Evolutionary conservation across 2,113 vertebrate species (phyloP).

Genomic region (Neotoma lepida): DNA sequence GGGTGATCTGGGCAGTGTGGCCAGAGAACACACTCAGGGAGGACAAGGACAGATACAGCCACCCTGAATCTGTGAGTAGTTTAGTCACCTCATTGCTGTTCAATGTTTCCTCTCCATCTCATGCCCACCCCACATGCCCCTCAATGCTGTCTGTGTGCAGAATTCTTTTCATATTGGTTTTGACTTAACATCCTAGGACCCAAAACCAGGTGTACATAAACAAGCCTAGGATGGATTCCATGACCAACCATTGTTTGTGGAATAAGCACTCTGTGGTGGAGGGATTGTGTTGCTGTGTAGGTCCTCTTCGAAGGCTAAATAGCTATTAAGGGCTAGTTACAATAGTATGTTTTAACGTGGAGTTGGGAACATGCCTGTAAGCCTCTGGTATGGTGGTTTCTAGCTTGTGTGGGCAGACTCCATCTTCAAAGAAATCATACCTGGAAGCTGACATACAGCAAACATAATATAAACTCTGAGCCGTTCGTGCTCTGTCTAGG

Average conservation of each 20-base stretch:
- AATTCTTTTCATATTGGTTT: not conserved
- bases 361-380: not conserved
- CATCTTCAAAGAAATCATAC: constrained; percentile 15
- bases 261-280: not conserved
- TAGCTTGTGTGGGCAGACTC: not conserved
- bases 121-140: too few relatives aligned
- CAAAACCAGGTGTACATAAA: not conserved
- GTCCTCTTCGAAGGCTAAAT: not conserved
- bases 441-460: not conserved
- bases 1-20: not conserved
- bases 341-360: not conserved
- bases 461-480: not conserved
- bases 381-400: not conserved
- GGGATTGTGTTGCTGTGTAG: not conserved
- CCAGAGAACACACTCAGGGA: not conserved
- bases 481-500: not conserved
- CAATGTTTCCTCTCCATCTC: not conserved
- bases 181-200: not conserved
- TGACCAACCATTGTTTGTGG: not conserved
- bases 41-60: not conserved
- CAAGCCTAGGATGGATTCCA: not conserved
- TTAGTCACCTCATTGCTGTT: fast-evolving
- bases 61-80: too few relatives aligned
- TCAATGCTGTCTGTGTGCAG: not conserved
- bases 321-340: not conserved